Conservation (phyloP, 2,113 vertebrate species). For the Dascyllus trimaculatus region DNA sequence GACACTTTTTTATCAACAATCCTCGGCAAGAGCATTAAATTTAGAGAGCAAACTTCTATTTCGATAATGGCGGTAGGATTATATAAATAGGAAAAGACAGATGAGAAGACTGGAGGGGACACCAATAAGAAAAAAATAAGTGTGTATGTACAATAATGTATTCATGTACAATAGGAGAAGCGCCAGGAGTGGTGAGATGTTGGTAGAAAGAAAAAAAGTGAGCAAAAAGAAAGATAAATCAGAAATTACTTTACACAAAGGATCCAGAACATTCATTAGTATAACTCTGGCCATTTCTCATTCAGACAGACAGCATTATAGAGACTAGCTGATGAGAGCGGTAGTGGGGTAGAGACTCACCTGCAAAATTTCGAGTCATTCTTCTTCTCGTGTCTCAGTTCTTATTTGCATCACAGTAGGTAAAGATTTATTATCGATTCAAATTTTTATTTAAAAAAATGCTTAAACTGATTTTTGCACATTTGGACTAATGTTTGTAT, state of each 20-base stretch:
- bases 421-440: slow-evolving; percentile 28
- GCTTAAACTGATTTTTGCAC: slow-evolving; percentile 19
- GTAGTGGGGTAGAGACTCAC: slow-evolving; percentile 43
- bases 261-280: slow-evolving; percentile 71
- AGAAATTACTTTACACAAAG: slow-evolving; percentile 77
- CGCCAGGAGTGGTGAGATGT: not conserved
- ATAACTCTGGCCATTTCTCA: slow-evolving; percentile 61
- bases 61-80: slow-evolving; percentile 65
- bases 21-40: slow-evolving; percentile 62
- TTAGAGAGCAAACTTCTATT: slow-evolving; percentile 69
- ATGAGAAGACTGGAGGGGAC: slow-evolving; percentile 24
- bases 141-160: not conserved
- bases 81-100: slow-evolving; percentile 39
- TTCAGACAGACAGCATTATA: slow-evolving; percentile 62
- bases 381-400: slow-evolving; percentile 56
- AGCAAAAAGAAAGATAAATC: slow-evolving; percentile 65
- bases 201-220: slow-evolving; percentile 31
- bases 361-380: slow-evolving; percentile 64
- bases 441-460: slow-evolving; percentile 24
- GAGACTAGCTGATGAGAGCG: slow-evolving; percentile 58
- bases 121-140: slow-evolving; percentile 21
- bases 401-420: slow-evolving; percentile 74
- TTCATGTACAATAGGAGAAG: slow-evolving; percentile 16
- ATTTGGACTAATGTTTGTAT: slow-evolving; percentile 12
- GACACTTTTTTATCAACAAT: slow-evolving; percentile 64